Evolutionary conservation across 2,888 invertebrate species (phyloP).

Genomic region (Hylaea fasciaria): DNA sequence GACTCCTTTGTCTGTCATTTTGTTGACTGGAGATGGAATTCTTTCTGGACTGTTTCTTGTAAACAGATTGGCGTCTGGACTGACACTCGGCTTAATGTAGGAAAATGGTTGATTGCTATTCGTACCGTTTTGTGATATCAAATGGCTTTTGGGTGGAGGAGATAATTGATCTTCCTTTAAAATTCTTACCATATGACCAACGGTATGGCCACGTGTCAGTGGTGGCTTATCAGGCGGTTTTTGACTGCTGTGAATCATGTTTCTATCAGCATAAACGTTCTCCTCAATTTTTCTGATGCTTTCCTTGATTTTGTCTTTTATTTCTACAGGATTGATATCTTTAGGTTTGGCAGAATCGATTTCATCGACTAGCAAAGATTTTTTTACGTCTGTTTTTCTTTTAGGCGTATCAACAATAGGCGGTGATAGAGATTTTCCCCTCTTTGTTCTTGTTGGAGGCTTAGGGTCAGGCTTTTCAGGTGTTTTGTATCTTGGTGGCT

Average conservation of each 20-base stretch:
- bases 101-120: constrained; percentile 93
- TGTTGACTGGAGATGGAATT: constrained; percentile 74
- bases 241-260: constrained; percentile 90
- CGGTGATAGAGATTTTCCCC: constrained; percentile 71
- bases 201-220: constrained; percentile 89
- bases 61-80: constrained; percentile 79
- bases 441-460: constrained; percentile 68
- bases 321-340: constrained; percentile 59
- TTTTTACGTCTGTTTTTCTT: constrained; percentile 71
- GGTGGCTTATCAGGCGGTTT: constrained; percentile 88
- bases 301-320: constrained; percentile 81
- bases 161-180: constrained; percentile 89
- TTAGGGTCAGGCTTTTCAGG: constrained; percentile 75
- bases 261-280: constrained; percentile 79
- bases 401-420: constrained; percentile 74
- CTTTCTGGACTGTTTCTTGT: constrained; percentile 78
- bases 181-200: constrained; percentile 90
- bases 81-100: constrained; percentile 87
- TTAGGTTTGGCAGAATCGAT: constrained; percentile 67
- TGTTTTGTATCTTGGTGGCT: constrained; percentile 74
- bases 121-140: constrained; percentile 86
- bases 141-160: constrained; percentile 87
- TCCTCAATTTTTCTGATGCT: constrained; percentile 80
- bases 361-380: constrained; percentile 70
- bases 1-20: constrained; percentile 85